Evolutionary conservation across 2,113 vertebrate species (phyloP).

Genomic region (Micromys minutus): DNA sequence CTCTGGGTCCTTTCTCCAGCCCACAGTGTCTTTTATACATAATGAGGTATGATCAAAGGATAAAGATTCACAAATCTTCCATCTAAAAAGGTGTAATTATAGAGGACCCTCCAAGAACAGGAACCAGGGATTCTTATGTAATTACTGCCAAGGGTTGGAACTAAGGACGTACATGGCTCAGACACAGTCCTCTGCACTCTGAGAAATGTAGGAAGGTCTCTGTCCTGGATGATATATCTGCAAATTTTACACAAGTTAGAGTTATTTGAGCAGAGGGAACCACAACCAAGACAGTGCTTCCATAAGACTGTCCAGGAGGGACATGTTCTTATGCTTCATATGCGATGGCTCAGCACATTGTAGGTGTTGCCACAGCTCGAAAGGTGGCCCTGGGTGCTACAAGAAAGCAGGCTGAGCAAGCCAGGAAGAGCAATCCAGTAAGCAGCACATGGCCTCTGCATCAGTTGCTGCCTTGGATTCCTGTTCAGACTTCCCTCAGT

Average conservation of each 20-base stretch:
- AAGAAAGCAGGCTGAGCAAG: not conserved
- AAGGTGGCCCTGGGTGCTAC: not conserved
- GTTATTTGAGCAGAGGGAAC: not conserved
- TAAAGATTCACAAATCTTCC: not conserved
- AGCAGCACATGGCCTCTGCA: not conserved
- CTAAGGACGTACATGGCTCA: not conserved
- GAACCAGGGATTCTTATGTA: not conserved
- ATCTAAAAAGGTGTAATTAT: slow-evolving; percentile 15
- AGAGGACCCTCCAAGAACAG: not conserved
- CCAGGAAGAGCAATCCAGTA: not conserved
- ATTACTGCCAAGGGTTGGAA: not conserved
- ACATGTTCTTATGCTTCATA: not conserved
- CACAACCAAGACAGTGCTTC: not conserved
- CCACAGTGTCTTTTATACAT: not conserved
- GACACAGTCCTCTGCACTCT: not conserved
- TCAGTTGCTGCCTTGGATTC: not conserved
- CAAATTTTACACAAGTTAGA: not conserved
- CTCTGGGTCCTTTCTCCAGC: not conserved
- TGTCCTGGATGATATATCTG: too few relatives aligned
- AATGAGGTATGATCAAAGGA: not conserved
- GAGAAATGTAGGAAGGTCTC: not conserved
- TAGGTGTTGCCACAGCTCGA: not conserved
- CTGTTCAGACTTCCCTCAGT: not conserved
- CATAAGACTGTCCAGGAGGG: not conserved
- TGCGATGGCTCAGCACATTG: not conserved